Percentiles rank a stretch among this genome's conserved stretches.
Evolutionary conservation across 2,888 invertebrate genomes (phyloP).

Genomic region (Choreutis nemorana): DNA sequence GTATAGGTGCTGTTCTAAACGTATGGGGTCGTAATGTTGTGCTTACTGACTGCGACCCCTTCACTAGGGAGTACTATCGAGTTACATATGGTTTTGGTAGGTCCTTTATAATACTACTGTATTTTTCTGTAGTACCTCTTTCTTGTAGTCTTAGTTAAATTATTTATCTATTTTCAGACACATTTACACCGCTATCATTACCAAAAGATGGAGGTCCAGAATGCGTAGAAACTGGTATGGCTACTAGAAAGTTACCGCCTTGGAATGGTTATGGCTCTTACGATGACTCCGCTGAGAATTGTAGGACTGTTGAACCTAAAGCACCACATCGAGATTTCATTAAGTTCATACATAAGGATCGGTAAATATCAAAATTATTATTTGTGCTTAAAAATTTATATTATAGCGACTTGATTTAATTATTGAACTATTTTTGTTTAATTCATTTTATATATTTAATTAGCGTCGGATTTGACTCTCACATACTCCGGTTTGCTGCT

Average conservation of each 20-base stretch:
- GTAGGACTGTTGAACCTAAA: conserved; percentile 80
- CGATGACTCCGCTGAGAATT: conserved; percentile 90
- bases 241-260: conserved; percentile 73
- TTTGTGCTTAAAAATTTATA: background rate
- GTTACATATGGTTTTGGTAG: conserved; percentile 71
- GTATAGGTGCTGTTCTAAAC: conserved; percentile 82
- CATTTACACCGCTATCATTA: conserved; percentile 68
- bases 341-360: conserved; percentile 82
- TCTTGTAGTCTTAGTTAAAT: no score
- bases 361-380: conserved; percentile 39
- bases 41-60: conserved; percentile 84
- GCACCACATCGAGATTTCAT: conserved; percentile 79
- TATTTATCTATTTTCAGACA: conserved; percentile 42
- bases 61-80: conserved; percentile 85
- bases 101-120: no score
- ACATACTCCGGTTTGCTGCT: conserved; percentile 81
- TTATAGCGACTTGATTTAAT: background rate
- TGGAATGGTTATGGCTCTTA: conserved; percentile 92
- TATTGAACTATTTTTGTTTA: background rate
- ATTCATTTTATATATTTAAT: conserved; percentile 14
- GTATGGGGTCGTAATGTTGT: conserved; percentile 83
- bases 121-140: no score
- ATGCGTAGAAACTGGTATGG: conserved; percentile 26
- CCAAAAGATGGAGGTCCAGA: conserved; percentile 41
- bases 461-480: conserved; percentile 77